phyloP scores from a whole-genome alignment of 2,888 invertebrate species.

The Galerucella pusilla region DNA sequence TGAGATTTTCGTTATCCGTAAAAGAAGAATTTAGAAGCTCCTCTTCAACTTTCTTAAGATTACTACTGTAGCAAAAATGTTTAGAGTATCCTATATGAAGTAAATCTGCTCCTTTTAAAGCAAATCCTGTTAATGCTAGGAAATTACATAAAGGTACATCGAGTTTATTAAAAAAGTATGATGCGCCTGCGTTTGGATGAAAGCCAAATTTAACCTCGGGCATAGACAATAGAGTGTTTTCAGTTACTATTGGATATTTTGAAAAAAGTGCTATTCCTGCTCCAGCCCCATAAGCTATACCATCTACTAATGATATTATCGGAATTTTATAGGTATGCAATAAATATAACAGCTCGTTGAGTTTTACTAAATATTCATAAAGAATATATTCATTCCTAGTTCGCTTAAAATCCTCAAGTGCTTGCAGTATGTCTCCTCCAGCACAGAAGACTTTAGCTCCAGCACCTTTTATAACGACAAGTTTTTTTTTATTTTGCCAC shows the following conservation, averaged over 20 bases:
- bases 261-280: slow-evolving; percentile 96
- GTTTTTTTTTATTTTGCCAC: background rate
- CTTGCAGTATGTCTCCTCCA: slow-evolving; percentile 93
- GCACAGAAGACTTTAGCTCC: slow-evolving; percentile 95
- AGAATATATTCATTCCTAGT: slow-evolving; percentile 52
- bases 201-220: slow-evolving; percentile 97
- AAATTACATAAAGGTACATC: slow-evolving; percentile 88
- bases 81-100: slow-evolving; percentile 92
- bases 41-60: slow-evolving; percentile 73
- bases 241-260: slow-evolving; percentile 91
- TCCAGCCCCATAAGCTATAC: slow-evolving; percentile 98
- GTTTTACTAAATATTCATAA: slow-evolving; percentile 73
- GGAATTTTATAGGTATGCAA: slow-evolving; percentile 91
- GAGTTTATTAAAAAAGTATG: slow-evolving; percentile 88
- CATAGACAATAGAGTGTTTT: slow-evolving; percentile 95
- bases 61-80: slow-evolving; percentile 79
- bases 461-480: slow-evolving; percentile 59
- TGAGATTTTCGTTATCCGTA: slow-evolving; percentile 67
- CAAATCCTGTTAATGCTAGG: slow-evolving; percentile 83
- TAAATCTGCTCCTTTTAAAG: slow-evolving; percentile 80
- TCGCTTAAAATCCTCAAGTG: slow-evolving; percentile 75
- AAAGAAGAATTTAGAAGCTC: slow-evolving; percentile 69
- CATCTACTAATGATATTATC: slow-evolving; percentile 91
- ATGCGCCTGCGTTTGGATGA: slow-evolving; percentile 96
- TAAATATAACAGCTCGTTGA: slow-evolving; percentile 80